Conservation (phyloP, 1,140 invertebrate genomes). For the fruit fly (Drosophila melanogaster) region Release_6_plus_ISO1_MT NT_033779.5:16850001-16850500, state of each 20-base stretch:
- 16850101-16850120: neutral
- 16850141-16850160: constrained; percentile 86
- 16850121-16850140: neutral
- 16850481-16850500: too few relatives aligned
- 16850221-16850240: constrained; percentile 91
- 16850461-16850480: too few relatives aligned
- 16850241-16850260: constrained; percentile 97
- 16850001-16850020: constrained; percentile 89
- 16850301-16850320: too few relatives aligned
- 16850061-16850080: constrained; percentile 91
- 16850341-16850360: too few relatives aligned
- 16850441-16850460: too few relatives aligned
- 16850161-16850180: constrained; percentile 89
- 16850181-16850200: constrained; percentile 93
- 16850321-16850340: too few relatives aligned
- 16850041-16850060: constrained; percentile 92
- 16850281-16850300: constrained; percentile 84
- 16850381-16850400: too few relatives aligned
- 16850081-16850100: constrained; percentile 86
- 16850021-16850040: constrained; percentile 88
- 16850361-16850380: too few relatives aligned
- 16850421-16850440: too few relatives aligned
- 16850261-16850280: constrained; percentile 96
- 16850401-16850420: too few relatives aligned
- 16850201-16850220: constrained; percentile 93